phyloP scores from a whole-genome alignment of 2,113 vertebrate species.

The Cardinalis cardinalis region DNA sequence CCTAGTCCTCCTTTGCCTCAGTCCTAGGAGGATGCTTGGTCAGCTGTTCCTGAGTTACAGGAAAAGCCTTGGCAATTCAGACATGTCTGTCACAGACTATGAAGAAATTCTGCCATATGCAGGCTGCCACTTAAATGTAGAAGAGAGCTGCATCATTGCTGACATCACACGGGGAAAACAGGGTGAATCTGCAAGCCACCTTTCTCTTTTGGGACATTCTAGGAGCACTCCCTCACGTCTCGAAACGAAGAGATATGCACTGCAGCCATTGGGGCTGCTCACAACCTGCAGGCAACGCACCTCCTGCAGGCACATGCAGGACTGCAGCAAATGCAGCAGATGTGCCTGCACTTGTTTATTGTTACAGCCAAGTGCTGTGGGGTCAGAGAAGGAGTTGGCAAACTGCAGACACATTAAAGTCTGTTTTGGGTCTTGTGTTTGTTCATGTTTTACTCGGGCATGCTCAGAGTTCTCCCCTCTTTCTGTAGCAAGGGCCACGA shows the following conservation, averaged over 20 bases:
- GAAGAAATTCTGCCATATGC: background rate
- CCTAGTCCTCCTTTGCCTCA: background rate
- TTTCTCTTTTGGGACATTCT: background rate
- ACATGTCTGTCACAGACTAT: background rate
- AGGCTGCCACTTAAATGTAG: background rate
- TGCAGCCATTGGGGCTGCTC: background rate
- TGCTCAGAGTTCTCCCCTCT: slow-evolving; percentile 12
- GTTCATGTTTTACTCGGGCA: background rate
- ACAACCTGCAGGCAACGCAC: accelerated
- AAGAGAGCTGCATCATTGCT: background rate
- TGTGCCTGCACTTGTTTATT: accelerated
- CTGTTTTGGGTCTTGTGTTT: background rate
- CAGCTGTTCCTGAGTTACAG: background rate
- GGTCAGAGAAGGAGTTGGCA: background rate
- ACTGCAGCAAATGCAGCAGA: background rate
- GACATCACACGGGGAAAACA: background rate
- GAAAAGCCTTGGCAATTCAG: background rate
- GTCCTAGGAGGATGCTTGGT: background rate
- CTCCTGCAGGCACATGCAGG: background rate
- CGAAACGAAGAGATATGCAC: background rate
- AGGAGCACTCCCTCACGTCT: background rate
- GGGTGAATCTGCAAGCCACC: background rate
- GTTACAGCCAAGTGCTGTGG: background rate
- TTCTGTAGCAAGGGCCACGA: slow-evolving; percentile 16
- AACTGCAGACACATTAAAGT: background rate